These are phyloP conservation scores for Nesogale talazaci DNA, from an alignment of 2,113 vertebrate species.

Conservation along the genomic window DNA sequence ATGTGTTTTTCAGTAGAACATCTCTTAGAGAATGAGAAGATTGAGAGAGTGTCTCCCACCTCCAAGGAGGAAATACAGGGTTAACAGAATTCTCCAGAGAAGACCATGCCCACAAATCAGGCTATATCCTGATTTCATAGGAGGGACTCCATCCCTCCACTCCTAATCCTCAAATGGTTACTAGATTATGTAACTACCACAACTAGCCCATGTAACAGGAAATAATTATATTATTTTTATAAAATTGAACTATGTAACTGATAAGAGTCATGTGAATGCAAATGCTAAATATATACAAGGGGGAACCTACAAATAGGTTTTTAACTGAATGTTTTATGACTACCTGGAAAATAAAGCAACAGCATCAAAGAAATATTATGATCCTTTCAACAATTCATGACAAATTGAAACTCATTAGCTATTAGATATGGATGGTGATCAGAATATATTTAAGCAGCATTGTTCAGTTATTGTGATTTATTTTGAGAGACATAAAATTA, in stretches of 20 bases:
- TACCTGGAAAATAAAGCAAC: constrained; percentile 43
- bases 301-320: not conserved
- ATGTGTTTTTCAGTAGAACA: no score
- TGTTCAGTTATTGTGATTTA: not conserved
- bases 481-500: constrained; percentile 41
- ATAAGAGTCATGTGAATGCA: not conserved
- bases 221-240: not conserved
- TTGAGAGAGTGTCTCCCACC: no score
- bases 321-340: constrained; percentile 39
- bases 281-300: constrained; percentile 47
- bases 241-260: not conserved
- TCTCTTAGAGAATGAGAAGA: no score
- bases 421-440: not conserved
- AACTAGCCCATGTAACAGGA: not conserved
- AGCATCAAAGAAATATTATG: constrained; percentile 10
- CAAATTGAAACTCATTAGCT: constrained; percentile 57
- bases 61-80: no score
- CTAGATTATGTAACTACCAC: no score
- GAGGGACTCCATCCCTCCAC: no score
- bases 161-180: no score
- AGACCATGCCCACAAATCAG: no score
- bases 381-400: constrained; percentile 23
- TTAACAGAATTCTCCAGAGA: no score
- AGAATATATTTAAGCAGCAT: constrained; percentile 41
- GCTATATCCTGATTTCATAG: no score